Base-by-base conservation (phyloP, 92 coral and sea anemone genomes). In the Montipora capitata region DNA sequence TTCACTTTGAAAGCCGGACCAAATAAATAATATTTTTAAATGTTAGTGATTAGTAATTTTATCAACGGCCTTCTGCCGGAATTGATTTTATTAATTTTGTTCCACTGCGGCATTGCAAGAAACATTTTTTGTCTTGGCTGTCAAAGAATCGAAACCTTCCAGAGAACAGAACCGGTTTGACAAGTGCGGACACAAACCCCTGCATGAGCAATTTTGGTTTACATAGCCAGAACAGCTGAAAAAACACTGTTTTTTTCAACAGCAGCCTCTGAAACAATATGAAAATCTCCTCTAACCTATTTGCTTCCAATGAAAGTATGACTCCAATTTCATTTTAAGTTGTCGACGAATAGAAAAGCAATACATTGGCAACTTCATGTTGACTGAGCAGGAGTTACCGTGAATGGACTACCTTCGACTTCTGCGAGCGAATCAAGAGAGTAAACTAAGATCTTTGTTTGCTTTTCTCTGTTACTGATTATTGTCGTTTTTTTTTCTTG, bases 241-340 rank as follows among this genome's bases (percentile, higher is more conserved):
- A 65, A 81, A 81, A 81, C 54, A 81, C n/a, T n/a, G n/a, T n/a
- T n/a, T n/a, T n/a, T n/a, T n/a, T n/a, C 76, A 51, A 68, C 40
- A 68, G 67, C 40, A 20, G 57, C 52, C 16, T 44, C 68, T 40
- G 17, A 81, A 64, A 56, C 76, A 81, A n/a, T 81, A 79, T 79
- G 62, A 20, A 42, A 65, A 44, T 48, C 61, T 6, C 48, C 44
- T 43, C 65, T 68, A 54, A 67, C 15, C 76, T 54, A 40, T 69
- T 73, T 56, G 77, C 85, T 10, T 43, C 67, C 77, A 81, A 81
- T 81, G 68, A 44, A 52, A 81, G 10, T 10, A 27, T 40, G 74
- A 68, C 68, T 5, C 7, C 4, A 48, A 69, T 68, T 69, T 68
- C 42, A 43, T 16, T 54, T 73, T 6, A 18, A 40, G 65, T 8